Evolutionary conservation across 92 coral and sea anemone genomes (phyloP), one percentile per base, ranked within the genome.

Genomic region (Hydrozoanthus gracilis): DNA sequence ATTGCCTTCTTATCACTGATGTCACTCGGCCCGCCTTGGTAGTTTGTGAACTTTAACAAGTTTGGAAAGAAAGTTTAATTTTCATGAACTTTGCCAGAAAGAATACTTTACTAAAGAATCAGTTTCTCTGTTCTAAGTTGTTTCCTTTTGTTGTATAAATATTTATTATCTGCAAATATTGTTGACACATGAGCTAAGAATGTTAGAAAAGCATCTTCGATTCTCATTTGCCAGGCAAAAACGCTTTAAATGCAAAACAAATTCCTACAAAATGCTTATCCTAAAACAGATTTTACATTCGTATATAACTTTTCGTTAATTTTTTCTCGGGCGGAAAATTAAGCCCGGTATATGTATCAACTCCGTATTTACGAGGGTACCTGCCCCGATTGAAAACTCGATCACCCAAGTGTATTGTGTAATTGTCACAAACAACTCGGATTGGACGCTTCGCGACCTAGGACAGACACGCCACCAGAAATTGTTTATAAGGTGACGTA

Each of bases 381-480:
- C 85, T 64, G 85, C 27, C 48, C 6, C 6, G 12, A 45, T 47
- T 66, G 6, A 20, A 80, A 65, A 35, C 74, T 80, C 66, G 85
- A 49, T 80, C 74, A 65, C 18, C 85, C 74, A 80, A 64, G 61
- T 80, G 74, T 64, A 80, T 80, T 70, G 60, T 80, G 85, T 80
- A 80, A 80, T 80, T 35, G 73, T 80, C 5, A 49, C 35, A 64
- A 20, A 6, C 47, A 10, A 65, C 11, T 49, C 16, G 11, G 58
- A 80, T 80, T 80, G 85, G 85, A 18, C 74, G 11, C 46, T 66
- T 4, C 3, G 45, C 7, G 6, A 47, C 14, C 74, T 80, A 35
- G 85, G 69, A 80, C 85, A 80, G 66, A 80, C 69, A 8, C 64
- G 49, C 85, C 85, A 80, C 85, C 85, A 80, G 85, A 80, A 49